Evolutionary conservation across 2,797 vertebrate species (phyloP), one percentile per base, ranked within the genome.

Genomic region (Peromyscus aztecus): DNA sequence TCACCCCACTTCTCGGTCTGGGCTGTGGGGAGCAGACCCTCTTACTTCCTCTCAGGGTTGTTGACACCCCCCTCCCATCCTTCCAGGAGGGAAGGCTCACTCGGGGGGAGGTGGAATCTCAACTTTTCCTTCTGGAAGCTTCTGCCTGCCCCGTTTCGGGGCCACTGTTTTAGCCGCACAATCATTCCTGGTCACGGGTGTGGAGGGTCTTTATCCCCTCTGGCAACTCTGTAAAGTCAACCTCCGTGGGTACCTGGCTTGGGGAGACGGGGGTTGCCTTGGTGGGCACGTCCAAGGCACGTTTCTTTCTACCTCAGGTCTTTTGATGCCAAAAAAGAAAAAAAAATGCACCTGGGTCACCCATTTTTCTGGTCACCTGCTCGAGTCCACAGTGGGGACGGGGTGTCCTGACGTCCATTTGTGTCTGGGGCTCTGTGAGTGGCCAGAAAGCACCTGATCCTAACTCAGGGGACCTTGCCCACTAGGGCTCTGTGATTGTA

Each of bases 281-380:
- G 27, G 31, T 37, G 43, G 76, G 16, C 4, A 2, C 10, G 12
- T 91, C 93, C 55, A 86, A 91, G 27, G 89, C 21, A 37, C 4
- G 3, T 91, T 63, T 96, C 94, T 95, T 89, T 97, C 98, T 98
- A 98, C 98, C 98, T 98, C 98, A 97, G 97, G 96, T 94, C 94
- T 92, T 96, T 92, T 93, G 85, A 98, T 97, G 97, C 96, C 97
- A 96, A 97, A 97, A 55, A 65, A 13, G 31, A 49, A 67, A 67
- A 84, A 83, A 67, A 67, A n/a, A 21, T 49, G 63, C 0, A 6
- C 49, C 57, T 4, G 0, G 43, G 65, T 55, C 71, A 81, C n/a
- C n/a, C 29, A 31, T 27, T 78, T 63, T 24, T 12, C 77, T 82
- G 76, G 49, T 31, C 77, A 37, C 59, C 43, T 78, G 43, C 43